Evolutionary conservation across 2,888 invertebrate species (phyloP), one percentile per base, ranked within the genome.

Genomic region (Frankliniella intonsa): DNA sequence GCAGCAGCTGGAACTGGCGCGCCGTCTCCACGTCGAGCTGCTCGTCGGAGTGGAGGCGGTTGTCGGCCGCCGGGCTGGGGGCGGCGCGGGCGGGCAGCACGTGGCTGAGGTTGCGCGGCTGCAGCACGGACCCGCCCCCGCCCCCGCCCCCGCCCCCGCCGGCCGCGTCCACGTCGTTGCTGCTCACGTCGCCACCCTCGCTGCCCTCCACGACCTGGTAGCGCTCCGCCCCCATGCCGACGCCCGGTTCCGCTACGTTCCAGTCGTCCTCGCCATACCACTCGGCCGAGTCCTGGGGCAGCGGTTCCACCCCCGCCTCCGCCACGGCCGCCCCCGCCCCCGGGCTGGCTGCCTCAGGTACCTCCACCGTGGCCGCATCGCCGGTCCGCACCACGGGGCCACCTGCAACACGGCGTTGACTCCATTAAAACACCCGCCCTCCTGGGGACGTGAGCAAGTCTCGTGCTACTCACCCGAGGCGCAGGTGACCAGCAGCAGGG

Each of bases 41-140:
- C 27, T 83, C 82, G 49, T 62, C 81, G 19, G 38, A 19, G 76
- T n/a, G 19, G 50, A 22, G 81, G 81, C 69, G 22, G 50, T 17
- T 25, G 38, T 51, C 69, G 79, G 27, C 83, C 84, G 12, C 81
- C 80, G 25, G 81, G 81, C 27, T 62, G 25, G 76, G 81, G n/a
- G 55, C 25, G 80, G 89, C 89, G 22, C 89, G 88, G 11, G 90
- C 90, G 1, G 90, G 90, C 81, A 90, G 86, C 84, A 89, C 89
- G 86, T 90, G 90, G 50, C 88, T 89, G 85, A 88, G 89, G 85
- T 90, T 89, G 49, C 88, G 87, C 10, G 90, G 90, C 51, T 86
- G 86, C 84, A 90, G 89, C 83, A 89, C 88, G 14, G 89, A 38
- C 38, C 38, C 89, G 84, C 88, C 80, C 89, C 88, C 84, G 89